phyloP scores from a whole-genome alignment of 2,113 vertebrate species.

The Cinclus mexicanus region DNA sequence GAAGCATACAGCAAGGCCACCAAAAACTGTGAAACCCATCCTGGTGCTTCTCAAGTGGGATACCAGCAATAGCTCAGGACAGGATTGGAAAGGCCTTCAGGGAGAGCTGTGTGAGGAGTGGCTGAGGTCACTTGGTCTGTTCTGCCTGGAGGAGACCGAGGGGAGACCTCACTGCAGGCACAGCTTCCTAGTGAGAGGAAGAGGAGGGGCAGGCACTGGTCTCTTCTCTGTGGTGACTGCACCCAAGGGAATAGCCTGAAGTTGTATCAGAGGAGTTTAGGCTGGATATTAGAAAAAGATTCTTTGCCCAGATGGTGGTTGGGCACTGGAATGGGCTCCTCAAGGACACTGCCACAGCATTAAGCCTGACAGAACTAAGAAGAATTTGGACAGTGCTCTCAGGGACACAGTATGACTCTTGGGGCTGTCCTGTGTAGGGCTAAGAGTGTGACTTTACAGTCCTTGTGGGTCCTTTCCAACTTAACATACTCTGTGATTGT shows the following conservation, averaged over 20 bases:
- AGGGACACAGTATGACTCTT: not conserved
- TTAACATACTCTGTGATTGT: not conserved
- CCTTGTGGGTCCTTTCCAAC: not conserved
- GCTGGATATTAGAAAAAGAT: not conserved
- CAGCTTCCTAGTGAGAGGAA: not conserved
- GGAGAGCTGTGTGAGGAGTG: not conserved
- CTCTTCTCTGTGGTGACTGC: not conserved
- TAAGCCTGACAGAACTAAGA: not conserved
- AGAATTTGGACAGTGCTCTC: not conserved
- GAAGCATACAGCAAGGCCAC: not conserved
- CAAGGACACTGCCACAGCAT: not conserved
- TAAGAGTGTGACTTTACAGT: not conserved
- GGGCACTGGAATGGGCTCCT: not conserved
- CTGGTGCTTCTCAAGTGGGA: not conserved
- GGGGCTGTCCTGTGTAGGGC: not conserved
- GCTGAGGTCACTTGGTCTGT: not conserved
- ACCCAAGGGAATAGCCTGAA: not conserved
- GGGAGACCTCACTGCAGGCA: not conserved
- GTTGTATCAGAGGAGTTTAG: not conserved
- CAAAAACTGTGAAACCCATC: not conserved
- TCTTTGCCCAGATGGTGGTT: rapidly evolving
- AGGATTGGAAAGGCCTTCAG: not conserved
- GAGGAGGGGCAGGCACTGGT: not conserved
- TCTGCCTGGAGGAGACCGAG: not conserved
- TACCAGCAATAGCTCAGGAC: not conserved